Base-by-base conservation (phyloP, 1,140 invertebrate species). In the Drosophila parvula region DNA sequence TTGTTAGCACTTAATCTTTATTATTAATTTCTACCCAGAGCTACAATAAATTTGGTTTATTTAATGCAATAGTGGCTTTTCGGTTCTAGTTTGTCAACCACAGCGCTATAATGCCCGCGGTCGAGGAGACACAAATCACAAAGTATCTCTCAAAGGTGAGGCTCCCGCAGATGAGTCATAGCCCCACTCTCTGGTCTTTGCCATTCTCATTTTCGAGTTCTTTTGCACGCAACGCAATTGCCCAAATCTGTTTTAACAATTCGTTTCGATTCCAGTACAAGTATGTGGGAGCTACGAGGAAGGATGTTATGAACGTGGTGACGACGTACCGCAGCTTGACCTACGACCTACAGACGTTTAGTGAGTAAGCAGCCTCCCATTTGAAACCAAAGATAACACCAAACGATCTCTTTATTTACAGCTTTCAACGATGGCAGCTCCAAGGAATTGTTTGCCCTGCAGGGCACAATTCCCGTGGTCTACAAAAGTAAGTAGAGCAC, bases 401-500 rank as follows among this genome's bases (percentile, higher is more conserved):
- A 3, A 30, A 59, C n/a, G 14, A 32, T 11, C 18, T 41, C 4
- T 10, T 18, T 0, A 34, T 44, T n/a, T 89, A 93, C 93, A 97
- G 97, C 97, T 30, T 98, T 98, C 91, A 98, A 97, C 92, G 96
- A 98, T 95, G 98, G 98, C 40, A 94, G 93, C 14, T 93, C 93
- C 59, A 97, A 96, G 92, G 95, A 98, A 63, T 93, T 99, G 58
- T 92, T 98, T 11, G 96, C 96, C 91, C 93, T 99, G 14, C 94
- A 95, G 90, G 98, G 98, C 55, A 99, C 98, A 14, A 98, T 99
- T 90, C 98, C 98, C 32, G 97, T 99, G 3, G 93, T 93, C 38
- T 99, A 97, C 91, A 98, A 97, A 96, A 96, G 97, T 94, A 92
- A 91, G 65, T 77, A 61, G 7, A 36, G 12, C 12, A 22, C 10